A percentile compares a stretch with the other conserved stretches of the same genome.
These are phyloP conservation scores for Platichthys stellatus DNA, from an alignment of 2,113 vertebrate genomes.

Conservation along the genomic window DNA sequence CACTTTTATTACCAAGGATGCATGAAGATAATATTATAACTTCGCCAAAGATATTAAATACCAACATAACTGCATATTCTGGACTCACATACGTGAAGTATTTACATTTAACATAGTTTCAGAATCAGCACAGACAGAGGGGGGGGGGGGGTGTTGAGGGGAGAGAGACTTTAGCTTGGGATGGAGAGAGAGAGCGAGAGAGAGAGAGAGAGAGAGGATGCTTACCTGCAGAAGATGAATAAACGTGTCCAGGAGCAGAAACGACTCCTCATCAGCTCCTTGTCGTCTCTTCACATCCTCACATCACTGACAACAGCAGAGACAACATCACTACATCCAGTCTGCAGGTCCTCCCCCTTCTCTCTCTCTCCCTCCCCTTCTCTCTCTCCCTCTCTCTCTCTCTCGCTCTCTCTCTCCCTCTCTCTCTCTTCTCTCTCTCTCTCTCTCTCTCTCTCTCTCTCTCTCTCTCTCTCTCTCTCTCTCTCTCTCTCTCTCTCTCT, in stretches of 20 bases:
- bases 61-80: neutral
- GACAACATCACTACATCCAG: conserved; percentile 39
- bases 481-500: neutral
- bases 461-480: too few relatives aligned
- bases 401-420: neutral
- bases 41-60: neutral
- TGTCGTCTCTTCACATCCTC: conserved; percentile 48
- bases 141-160: neutral
- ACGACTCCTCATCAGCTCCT: conserved; percentile 39
- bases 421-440: neutral
- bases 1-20: conserved; percentile 22
- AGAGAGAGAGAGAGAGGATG: neutral
- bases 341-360: conserved; percentile 15
- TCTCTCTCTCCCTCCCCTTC: conserved; percentile 24
- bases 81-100: neutral
- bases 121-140: neutral
- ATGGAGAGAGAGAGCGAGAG: neutral
- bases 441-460: conserved; percentile 26
- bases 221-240: conserved; percentile 61
- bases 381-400: too few relatives aligned
- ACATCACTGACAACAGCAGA: conserved; percentile 48
- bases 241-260: neutral
- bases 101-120: neutral
- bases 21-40: conserved; percentile 5
- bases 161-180: neutral